A percentile compares a stretch with the other conserved stretches of the same genome.
phyloP scores from a whole-genome alignment of 2,113 vertebrate species.

The Cebus imitator region DNA sequence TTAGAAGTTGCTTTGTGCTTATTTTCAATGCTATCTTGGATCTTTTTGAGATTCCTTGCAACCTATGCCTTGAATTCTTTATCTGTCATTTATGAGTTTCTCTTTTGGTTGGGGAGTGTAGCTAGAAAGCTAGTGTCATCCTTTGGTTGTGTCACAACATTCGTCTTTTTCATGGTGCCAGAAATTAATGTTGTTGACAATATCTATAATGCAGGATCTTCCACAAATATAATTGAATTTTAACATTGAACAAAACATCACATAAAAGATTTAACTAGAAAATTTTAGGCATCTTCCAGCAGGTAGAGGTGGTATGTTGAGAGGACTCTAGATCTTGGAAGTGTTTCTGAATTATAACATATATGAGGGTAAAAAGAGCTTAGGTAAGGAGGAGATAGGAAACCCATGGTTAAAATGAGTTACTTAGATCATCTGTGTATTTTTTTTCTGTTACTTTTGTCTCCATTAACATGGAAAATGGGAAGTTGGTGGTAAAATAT shows the following conservation, averaged over 20 bases:
- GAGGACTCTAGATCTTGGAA: background rate
- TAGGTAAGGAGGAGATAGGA: background rate
- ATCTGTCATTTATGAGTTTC: no score
- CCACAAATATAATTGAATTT: slow-evolving; percentile 35
- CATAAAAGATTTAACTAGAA: background rate
- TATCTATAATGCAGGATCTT: background rate
- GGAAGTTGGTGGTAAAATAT: background rate
- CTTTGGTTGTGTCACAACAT: no score
- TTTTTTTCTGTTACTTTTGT: slow-evolving; percentile 27
- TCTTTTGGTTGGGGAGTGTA: no score
- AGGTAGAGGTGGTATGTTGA: background rate
- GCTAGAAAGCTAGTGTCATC: no score
- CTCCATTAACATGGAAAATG: background rate
- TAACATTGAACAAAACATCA: background rate
- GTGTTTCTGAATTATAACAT: background rate
- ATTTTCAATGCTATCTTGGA: no score
- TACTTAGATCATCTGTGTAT: background rate
- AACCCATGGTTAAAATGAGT: background rate
- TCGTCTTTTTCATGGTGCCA: no score
- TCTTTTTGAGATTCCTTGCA: no score
- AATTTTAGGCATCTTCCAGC: background rate
- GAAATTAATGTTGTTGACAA: no score
- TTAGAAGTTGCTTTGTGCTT: no score
- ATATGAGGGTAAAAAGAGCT: background rate
- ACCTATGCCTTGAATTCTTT: no score